Evolutionary conservation across 2,113 vertebrate genomes (phyloP), one percentile per base, ranked within the genome.

Genomic region (Monopterus albus): DNA sequence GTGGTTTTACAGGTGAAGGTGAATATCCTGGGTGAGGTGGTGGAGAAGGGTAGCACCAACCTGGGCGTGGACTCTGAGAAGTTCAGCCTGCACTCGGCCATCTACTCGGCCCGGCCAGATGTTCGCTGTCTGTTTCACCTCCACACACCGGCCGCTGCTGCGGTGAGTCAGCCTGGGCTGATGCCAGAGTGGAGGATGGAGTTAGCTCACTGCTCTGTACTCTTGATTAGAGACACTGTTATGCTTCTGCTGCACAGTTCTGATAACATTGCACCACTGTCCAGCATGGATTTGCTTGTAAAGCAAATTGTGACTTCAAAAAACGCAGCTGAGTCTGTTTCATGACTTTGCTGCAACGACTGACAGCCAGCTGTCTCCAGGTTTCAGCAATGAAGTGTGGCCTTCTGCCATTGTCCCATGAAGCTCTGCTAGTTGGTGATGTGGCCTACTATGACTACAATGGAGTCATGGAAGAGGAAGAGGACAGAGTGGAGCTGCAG

Each of bases 331-430:
- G n/a, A n/a, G n/a, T n/a, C n/a, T n/a, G n/a, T n/a, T n/a, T 15
- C 11, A 13, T 75, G 28, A 55, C n/a, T 66, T 45, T 45, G 6
- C 28, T 21, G 28, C 26, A 10, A n/a, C 7, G 6, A 61, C 43
- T 84, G 60, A 84, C 38, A 4, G 13, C 3, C 13, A 33, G 46
- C 43, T 50, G 11, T 82, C 60, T 64, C 40, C 61, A 98, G 97
- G 96, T 99, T 40, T 99, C 97, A 0, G 94, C 96, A 36, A 98
- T 98, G 96, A 98, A 96, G 83, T 95, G 94, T 0, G 97, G 97
- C 46, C 89, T 99, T 45, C 89, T 99, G 74, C 95, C 96, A 0
- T 92, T 98, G 61, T 99, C 96, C 85, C 96, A 96, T 0, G 94
- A 98, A 7, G 95, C 97, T 3, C 84, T 99, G 83, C 93, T 99